Conservation (phyloP, 2,888 invertebrate genomes). For the Ypsolopha sequella region DNA sequence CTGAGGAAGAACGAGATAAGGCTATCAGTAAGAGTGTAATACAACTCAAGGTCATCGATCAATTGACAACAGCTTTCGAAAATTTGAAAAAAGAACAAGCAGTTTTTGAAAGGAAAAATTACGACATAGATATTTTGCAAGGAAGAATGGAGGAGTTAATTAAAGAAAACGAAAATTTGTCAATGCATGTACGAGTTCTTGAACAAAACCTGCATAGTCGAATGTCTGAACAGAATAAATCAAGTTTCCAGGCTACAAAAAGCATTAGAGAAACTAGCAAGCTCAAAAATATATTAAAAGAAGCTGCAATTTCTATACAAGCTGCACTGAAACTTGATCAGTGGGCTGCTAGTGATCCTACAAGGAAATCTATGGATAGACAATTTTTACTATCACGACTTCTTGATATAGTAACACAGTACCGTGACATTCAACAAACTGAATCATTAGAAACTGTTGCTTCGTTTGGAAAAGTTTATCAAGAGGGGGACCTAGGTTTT, state of each 20-base stretch:
- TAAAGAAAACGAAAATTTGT: constrained; percentile 54
- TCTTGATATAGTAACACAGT: constrained; percentile 60
- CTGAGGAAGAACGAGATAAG: constrained; percentile 74
- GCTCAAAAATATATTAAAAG: constrained; percentile 69
- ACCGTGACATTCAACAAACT: constrained; percentile 42
- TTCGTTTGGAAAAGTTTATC: constrained; percentile 68
- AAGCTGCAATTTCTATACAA: constrained; percentile 73
- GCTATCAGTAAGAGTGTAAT: constrained; percentile 72
- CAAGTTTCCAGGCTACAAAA: constrained; percentile 51
- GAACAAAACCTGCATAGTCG: constrained; percentile 71
- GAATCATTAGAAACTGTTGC: constrained; percentile 54
- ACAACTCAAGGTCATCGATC: constrained; percentile 75
- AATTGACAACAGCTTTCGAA: constrained; percentile 70
- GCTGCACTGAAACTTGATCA: constrained; percentile 66
- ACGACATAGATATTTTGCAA: constrained; percentile 46
- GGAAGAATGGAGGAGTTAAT: constrained; percentile 46
- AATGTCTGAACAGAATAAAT: constrained; percentile 55
- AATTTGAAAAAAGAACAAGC: constrained; percentile 57
- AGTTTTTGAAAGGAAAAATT: constrained; percentile 44
- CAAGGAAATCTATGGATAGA: constrained; percentile 52
- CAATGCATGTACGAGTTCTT: constrained; percentile 54
- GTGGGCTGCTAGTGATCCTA: constrained; percentile 39
- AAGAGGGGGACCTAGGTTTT: constrained; percentile 76
- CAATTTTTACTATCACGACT: constrained; percentile 67
- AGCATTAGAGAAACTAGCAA: constrained; percentile 65